These are phyloP conservation scores for Drosophila cyrtoloma DNA, from an alignment of 2,888 invertebrate genomes.

Conservation along the genomic window DNA sequence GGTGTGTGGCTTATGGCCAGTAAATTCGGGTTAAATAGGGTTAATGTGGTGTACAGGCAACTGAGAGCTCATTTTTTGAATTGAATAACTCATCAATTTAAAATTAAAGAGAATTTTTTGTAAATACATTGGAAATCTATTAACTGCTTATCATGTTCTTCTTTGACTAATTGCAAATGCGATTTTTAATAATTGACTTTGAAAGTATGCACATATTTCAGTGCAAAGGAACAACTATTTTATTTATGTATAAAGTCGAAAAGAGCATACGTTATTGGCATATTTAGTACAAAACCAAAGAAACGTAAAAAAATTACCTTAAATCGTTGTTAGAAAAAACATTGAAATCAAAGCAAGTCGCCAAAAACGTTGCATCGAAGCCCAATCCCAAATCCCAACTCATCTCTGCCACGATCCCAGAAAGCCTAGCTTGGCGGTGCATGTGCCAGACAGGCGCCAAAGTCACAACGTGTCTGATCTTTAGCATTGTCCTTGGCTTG, in stretches of 20 bases:
- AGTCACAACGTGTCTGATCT: slow-evolving; percentile 56
- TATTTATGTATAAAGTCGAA: not conserved
- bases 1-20: slow-evolving; percentile 47
- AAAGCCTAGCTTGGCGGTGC: slow-evolving; percentile 6
- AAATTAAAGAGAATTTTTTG: not conserved
- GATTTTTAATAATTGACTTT: not conserved
- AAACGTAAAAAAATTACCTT: slow-evolving; percentile 1
- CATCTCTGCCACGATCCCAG: slow-evolving; percentile 13
- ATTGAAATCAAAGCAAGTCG: slow-evolving; percentile 28
- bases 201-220: not conserved
- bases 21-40: slow-evolving; percentile 67
- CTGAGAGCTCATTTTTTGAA: slow-evolving; percentile 1
- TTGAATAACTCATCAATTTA: not conserved
- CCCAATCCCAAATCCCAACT: not conserved
- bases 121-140: not conserved
- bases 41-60: slow-evolving; percentile 52
- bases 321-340: slow-evolving; percentile 12
- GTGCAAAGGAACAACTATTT: not conserved
- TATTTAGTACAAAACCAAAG: not conserved
- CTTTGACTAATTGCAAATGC: not conserved
- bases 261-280: not conserved
- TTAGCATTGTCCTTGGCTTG: slow-evolving; percentile 70
- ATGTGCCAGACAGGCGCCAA: slow-evolving; percentile 34
- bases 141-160: no score
- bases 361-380: not conserved